Evolutionary conservation across 2,113 vertebrate genomes (phyloP).

Genomic region (Limanda limanda): DNA sequence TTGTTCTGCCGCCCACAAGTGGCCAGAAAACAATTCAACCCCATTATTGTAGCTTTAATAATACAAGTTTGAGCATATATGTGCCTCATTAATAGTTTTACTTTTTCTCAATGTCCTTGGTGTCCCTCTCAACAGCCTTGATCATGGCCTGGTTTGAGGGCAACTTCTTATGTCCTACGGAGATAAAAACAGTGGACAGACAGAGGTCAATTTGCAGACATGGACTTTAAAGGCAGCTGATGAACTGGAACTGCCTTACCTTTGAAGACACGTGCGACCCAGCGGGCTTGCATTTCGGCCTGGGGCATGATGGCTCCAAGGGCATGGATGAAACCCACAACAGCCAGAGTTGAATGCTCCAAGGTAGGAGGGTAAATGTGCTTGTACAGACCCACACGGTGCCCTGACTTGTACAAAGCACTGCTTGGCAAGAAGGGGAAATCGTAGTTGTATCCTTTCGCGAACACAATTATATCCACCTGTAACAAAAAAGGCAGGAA

Average conservation of each 20-base stretch:
- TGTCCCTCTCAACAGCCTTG: slow-evolving; percentile 72
- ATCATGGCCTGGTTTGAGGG: slow-evolving; percentile 71
- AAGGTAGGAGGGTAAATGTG: slow-evolving; percentile 85
- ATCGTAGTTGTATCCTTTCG: slow-evolving; percentile 89
- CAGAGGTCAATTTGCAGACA: not conserved
- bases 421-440: slow-evolving; percentile 87
- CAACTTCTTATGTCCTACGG: slow-evolving; percentile 61
- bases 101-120: slow-evolving; percentile 67
- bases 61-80: too few relatives aligned
- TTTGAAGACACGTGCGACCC: slow-evolving; percentile 86
- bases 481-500: slow-evolving; percentile 9
- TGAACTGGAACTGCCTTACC: slow-evolving; percentile 73
- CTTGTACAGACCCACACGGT: slow-evolving; percentile 86
- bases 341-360: slow-evolving; percentile 88
- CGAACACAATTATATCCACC: slow-evolving; percentile 88
- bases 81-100: slow-evolving; percentile 20
- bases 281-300: slow-evolving; percentile 90
- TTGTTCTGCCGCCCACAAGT: too few relatives aligned
- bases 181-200: slow-evolving; percentile 4
- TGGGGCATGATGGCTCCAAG: slow-evolving; percentile 90
- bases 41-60: too few relatives aligned
- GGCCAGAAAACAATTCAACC: too few relatives aligned
- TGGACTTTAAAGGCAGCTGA: not conserved
- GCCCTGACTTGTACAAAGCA: slow-evolving; percentile 77
- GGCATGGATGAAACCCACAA: slow-evolving; percentile 89